Percentiles rank a stretch among this genome's conserved stretches.
These are phyloP conservation scores for Capitulum mitella DNA, from an alignment of 2,888 invertebrate species.

Conservation along the genomic window DNA sequence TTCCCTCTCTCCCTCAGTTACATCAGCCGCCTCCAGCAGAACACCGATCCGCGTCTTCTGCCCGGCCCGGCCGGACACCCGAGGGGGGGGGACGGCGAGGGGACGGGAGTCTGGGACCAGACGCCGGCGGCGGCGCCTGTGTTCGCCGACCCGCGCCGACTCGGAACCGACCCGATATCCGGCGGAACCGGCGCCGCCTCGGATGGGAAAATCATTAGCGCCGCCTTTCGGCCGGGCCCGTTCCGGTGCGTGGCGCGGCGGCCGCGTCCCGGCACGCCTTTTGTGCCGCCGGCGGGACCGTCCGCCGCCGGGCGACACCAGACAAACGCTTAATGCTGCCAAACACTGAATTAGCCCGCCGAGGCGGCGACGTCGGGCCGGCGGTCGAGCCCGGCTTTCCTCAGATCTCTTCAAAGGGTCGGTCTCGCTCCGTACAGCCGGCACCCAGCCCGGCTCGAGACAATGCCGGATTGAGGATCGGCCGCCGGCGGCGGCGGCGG, in stretches of 20 bases:
- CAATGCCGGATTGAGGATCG: no score
- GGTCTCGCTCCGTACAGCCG: no score
- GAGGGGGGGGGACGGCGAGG: background rate
- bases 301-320: background rate
- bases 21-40: no score
- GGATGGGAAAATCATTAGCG: conserved; percentile 15
- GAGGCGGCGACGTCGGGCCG: background rate
- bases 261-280: background rate
- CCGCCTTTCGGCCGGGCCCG: background rate
- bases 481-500: no score
- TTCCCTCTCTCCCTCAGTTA: no score
- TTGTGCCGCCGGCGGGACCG: background rate
- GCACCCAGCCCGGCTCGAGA: no score
- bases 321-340: background rate
- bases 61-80: no score
- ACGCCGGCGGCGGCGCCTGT: conserved; percentile 10
- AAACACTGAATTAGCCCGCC: background rate
- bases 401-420: no score
- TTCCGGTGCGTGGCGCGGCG: background rate
- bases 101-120: no score
- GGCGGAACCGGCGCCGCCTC: background rate
- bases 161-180: background rate
- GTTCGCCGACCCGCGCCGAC: background rate
- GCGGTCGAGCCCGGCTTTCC: background rate
- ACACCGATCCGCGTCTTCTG: no score